Evolutionary conservation across 2,888 invertebrate species (phyloP).

Genomic region (Minunthozetes semirufus): DNA sequence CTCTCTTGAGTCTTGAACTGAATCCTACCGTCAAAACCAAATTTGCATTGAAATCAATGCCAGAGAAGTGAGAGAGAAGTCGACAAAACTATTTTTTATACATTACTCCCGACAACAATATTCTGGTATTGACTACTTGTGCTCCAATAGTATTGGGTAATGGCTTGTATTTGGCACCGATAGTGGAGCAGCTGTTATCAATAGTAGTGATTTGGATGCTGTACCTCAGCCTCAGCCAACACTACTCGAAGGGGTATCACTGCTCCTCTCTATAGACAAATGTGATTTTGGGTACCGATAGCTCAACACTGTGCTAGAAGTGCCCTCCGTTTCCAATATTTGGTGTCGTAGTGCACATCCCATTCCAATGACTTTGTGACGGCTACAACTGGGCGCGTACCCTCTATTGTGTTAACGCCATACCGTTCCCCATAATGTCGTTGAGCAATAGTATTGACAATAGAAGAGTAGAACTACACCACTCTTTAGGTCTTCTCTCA

Average conservation of each 20-base stretch:
- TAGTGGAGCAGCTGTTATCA: slow-evolving; percentile 25
- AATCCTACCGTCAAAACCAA: slow-evolving; percentile 10
- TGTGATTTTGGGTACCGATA: slow-evolving; percentile 5
- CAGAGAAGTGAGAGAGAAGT: not conserved
- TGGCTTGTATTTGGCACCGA: slow-evolving; percentile 20
- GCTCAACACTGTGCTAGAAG: not conserved
- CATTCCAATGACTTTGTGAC: slow-evolving; percentile 20
- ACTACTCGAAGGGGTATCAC: slow-evolving; percentile 9
- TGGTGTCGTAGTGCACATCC: not conserved
- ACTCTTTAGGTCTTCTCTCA: not conserved
- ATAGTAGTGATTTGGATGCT: slow-evolving; percentile 22
- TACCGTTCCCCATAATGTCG: slow-evolving; percentile 15
- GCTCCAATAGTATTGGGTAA: not conserved
- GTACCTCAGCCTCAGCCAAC: not conserved
- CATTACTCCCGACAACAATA: not conserved
- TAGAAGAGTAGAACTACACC: not conserved
- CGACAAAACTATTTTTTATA: slow-evolving; percentile 14
- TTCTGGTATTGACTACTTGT: not conserved
- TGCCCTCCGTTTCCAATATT: slow-evolving; percentile 16
- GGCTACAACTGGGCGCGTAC: slow-evolving; percentile 22
- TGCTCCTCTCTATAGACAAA: not conserved
- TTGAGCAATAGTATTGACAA: slow-evolving; percentile 20
- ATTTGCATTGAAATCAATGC: not conserved
- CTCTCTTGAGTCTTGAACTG: too few species aligned
- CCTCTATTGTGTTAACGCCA: not conserved